A percentile compares a stretch with the other conserved stretches of the same genome.
These are phyloP conservation scores for Ibidorhyncha struthersii DNA, from an alignment of 2,113 vertebrate species.

Conservation along the genomic window DNA sequence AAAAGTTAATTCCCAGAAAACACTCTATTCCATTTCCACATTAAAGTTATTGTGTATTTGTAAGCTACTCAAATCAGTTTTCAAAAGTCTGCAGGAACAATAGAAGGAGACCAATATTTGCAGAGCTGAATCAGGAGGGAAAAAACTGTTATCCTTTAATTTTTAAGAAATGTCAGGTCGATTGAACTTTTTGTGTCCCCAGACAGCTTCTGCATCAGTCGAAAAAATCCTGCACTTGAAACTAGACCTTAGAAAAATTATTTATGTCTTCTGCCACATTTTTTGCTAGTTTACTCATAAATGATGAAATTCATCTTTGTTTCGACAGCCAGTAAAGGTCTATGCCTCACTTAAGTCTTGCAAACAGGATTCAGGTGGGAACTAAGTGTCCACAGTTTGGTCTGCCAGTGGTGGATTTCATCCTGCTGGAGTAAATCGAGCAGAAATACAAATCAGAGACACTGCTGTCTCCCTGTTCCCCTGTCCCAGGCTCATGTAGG, in stretches of 20 bases:
- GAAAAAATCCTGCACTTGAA: neutral
- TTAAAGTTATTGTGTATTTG: neutral
- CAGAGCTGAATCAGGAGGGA: neutral
- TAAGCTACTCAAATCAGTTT: neutral
- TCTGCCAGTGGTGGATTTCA: neutral
- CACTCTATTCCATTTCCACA: neutral
- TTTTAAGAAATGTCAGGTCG: neutral
- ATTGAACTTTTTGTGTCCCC: neutral
- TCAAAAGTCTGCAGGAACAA: neutral
- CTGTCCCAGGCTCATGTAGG: neutral
- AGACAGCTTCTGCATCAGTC: neutral
- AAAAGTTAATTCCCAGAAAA: neutral
- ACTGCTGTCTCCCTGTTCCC: neutral
- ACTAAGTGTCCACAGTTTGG: neutral
- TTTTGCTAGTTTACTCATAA: neutral
- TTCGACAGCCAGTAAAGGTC: neutral
- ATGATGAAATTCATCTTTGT: neutral
- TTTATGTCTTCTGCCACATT: neutral
- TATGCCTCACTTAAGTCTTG: conserved; percentile 6
- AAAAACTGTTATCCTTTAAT: neutral
- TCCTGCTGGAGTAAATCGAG: neutral
- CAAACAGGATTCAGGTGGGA: conserved; percentile 21
- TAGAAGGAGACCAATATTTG: neutral
- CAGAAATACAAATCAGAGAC: neutral
- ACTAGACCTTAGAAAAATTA: neutral